Evolutionary conservation across 2,113 vertebrate species (phyloP).

Genomic region (Oncorhynchus nerka): DNA sequence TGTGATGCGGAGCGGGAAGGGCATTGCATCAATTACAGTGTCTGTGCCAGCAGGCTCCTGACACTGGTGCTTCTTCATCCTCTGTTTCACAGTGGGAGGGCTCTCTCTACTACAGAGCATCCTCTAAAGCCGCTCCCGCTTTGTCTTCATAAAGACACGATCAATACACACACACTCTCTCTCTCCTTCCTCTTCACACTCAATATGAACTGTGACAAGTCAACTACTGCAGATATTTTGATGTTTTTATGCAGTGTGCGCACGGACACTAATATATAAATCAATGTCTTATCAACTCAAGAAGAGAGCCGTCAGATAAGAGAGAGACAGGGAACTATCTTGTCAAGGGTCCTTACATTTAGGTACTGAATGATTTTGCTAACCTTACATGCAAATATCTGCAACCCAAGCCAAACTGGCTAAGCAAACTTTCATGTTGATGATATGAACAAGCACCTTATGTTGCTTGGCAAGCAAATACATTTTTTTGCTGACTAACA

Average conservation of each 20-base stretch:
- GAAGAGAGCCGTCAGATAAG: background rate
- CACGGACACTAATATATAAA: too few species aligned
- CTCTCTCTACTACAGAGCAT: conserved; percentile 50
- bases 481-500: conserved; percentile 37
- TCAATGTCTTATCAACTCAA: too few species aligned
- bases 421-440: conserved; percentile 31
- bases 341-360: conserved; percentile 16
- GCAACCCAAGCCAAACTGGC: conserved; percentile 25
- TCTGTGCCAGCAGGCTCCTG: conserved; percentile 72
- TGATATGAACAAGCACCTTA: conserved; percentile 24
- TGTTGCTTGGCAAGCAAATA: conserved; percentile 38
- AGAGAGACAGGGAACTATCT: background rate
- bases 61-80: conserved; percentile 72
- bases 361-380: conserved; percentile 15
- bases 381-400: conserved; percentile 30
- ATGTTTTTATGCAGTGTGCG: background rate
- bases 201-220: background rate
- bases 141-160: conserved; percentile 68
- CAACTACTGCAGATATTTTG: background rate
- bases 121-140: conserved; percentile 55
- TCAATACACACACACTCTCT: background rate
- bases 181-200: background rate
- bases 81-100: conserved; percentile 65
- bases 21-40: conserved; percentile 72
- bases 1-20: conserved; percentile 59